These are phyloP conservation scores for Lampris incognitus DNA, from an alignment of 2,113 vertebrate genomes.

Conservation along the genomic window DNA sequence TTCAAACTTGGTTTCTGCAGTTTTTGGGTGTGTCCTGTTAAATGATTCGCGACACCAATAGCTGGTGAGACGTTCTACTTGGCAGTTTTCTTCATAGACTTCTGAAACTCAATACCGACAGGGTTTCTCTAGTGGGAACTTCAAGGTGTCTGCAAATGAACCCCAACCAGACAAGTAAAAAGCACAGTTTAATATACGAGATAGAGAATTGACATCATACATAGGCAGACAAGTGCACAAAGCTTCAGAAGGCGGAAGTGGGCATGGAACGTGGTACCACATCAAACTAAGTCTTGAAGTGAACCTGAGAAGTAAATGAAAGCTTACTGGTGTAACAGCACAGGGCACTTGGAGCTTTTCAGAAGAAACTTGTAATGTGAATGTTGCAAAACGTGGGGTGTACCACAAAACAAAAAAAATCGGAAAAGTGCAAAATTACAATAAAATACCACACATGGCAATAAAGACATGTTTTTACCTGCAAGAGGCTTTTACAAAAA, in stretches of 20 bases:
- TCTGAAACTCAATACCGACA: too few species aligned
- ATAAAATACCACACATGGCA: slow-evolving; percentile 64
- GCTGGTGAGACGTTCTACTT: not conserved
- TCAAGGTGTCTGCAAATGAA: slow-evolving; percentile 14
- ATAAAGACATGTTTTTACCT: slow-evolving; percentile 26
- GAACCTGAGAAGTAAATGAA: slow-evolving; percentile 29
- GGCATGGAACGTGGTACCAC: slow-evolving; percentile 45
- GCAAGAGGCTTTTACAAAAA: slow-evolving; percentile 36
- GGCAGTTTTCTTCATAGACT: not conserved
- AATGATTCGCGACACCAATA: not conserved
- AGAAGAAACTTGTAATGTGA: slow-evolving; percentile 39
- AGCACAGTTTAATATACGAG: slow-evolving; percentile 70
- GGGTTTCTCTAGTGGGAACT: not conserved
- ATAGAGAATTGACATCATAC: slow-evolving; percentile 37
- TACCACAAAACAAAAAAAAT: slow-evolving; percentile 12
- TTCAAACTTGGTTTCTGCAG: not conserved
- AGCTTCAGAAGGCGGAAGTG: slow-evolving; percentile 46
- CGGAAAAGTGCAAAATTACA: slow-evolving; percentile 65
- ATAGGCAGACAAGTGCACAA: slow-evolving; percentile 51
- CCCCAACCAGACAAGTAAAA: slow-evolving; percentile 48
- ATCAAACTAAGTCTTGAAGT: slow-evolving; percentile 43
- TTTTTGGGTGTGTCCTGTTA: not conserved
- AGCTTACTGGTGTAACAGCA: slow-evolving; percentile 32
- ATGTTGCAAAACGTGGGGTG: slow-evolving; percentile 15
- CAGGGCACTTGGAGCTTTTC: slow-evolving; percentile 27